Percentiles rank a stretch among this genome's conserved stretches.
phyloP scores from a whole-genome alignment of 1,140 invertebrate genomes.

The Lerema accius region DNA sequence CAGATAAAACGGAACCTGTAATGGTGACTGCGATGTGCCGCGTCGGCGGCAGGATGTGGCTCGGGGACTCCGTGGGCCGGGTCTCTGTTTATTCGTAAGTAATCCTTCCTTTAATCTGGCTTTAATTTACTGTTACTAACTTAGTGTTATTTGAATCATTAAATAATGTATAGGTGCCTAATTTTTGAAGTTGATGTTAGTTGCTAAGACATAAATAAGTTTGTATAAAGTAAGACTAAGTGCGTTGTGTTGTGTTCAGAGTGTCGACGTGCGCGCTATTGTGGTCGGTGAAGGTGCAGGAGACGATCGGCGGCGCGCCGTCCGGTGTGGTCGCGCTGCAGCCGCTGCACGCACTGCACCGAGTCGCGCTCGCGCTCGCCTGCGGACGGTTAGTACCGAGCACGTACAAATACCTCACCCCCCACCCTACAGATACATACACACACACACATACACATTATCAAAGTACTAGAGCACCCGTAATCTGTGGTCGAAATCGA shows the following conservation, averaged over 20 bases:
- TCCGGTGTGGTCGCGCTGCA: slow-evolving; percentile 50
- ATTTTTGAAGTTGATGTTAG: too few relatives aligned
- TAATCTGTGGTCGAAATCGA: too few relatives aligned
- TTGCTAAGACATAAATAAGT: too few relatives aligned
- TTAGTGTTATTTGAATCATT: background rate
- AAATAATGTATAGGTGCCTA: background rate
- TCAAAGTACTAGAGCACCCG: too few relatives aligned
- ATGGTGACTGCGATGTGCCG: slow-evolving; percentile 87
- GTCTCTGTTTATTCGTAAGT: slow-evolving; percentile 91
- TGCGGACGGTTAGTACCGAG: slow-evolving; percentile 50
- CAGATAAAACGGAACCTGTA: slow-evolving; percentile 76
- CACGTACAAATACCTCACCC: too few relatives aligned
- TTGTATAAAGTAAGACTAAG: too few relatives aligned
- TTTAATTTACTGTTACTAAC: too few relatives aligned
- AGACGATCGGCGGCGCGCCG: slow-evolving; percentile 59
- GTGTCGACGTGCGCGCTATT: slow-evolving; percentile 49
- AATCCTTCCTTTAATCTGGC: background rate
- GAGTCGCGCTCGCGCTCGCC: slow-evolving; percentile 57
- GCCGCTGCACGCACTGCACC: slow-evolving; percentile 42
- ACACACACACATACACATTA: too few relatives aligned
- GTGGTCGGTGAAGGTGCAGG: slow-evolving; percentile 55
- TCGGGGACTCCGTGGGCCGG: slow-evolving; percentile 91
- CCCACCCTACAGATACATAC: too few relatives aligned
- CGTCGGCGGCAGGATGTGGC: slow-evolving; percentile 90
- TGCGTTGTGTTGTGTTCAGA: too few relatives aligned